Percentiles rank a stretch among this genome's conserved stretches.
Conservation (phyloP, 30 jellyfish, hydroid and myxozoan species). For the Turritopsis dohrnii region DNA sequence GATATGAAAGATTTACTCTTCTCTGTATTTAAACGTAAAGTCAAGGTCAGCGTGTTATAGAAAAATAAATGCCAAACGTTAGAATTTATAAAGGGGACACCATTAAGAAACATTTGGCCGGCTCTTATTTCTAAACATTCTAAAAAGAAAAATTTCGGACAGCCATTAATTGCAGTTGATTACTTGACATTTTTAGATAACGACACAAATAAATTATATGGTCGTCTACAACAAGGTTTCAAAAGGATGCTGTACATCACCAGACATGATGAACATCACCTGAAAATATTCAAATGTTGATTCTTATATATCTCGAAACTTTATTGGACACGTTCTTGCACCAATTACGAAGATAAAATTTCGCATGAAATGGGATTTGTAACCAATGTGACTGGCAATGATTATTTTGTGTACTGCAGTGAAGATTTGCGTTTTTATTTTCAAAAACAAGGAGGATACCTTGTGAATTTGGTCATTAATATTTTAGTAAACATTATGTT, state of each 20-base stretch:
- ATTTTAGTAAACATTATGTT: not conserved
- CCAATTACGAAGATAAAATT: not conserved
- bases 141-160: not conserved
- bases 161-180: not conserved
- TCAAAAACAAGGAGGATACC: not conserved
- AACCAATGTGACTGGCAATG: not conserved
- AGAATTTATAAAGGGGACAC: not conserved
- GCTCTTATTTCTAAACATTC: not conserved
- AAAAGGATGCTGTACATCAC: not conserved
- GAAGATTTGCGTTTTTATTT: not conserved
- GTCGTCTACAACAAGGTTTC: not conserved
- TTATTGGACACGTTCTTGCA: not conserved
- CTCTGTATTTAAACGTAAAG: not conserved
- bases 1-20: not conserved
- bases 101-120: not conserved
- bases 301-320: not conserved
- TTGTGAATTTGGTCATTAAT: not conserved
- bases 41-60: not conserved
- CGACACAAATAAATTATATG: not conserved
- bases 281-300: not conserved
- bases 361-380: not conserved
- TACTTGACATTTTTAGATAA: not conserved
- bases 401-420: not conserved
- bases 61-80: not conserved
- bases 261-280: not conserved